Conservation (phyloP, 2,113 vertebrate genomes). For the pig (Sus scrofa) region T2T-Sscrofa CM000813.6:121958501-121959000, state of each 20-base stretch:
- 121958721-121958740: slow-evolving; percentile 61
- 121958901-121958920: not conserved
- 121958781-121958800: not conserved
- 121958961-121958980: not conserved
- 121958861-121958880: not conserved
- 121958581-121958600: not conserved
- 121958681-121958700: slow-evolving; percentile 50
- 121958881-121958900: slow-evolving; percentile 35
- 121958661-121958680: not conserved
- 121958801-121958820: slow-evolving; percentile 50
- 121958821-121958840: not conserved
- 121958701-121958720: not conserved
- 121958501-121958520: not conserved
- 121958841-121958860: slow-evolving; percentile 4
- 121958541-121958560: not conserved
- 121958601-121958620: not conserved
- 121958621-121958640: not conserved
- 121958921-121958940: not conserved
- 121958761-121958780: slow-evolving; percentile 43
- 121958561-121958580: not conserved
- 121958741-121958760: slow-evolving; percentile 52
- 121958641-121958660: not conserved
- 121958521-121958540: not conserved
- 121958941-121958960: not conserved
- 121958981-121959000: slow-evolving; percentile 31